These are phyloP conservation scores for Apodemia mormo DNA, from an alignment of 2,888 invertebrate genomes.

Conservation along the genomic window DNA sequence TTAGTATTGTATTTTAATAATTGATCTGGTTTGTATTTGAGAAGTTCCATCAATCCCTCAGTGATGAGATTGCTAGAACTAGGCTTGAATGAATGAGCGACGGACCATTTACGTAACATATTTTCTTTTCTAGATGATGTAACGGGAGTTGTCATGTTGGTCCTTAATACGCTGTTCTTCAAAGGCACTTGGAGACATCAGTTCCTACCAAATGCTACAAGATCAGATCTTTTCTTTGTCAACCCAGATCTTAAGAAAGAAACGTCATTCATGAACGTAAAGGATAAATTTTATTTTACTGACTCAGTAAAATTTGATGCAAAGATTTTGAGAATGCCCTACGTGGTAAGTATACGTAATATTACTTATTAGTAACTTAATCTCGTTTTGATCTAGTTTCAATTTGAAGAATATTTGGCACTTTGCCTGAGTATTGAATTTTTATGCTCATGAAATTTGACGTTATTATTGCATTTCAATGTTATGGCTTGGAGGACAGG, in stretches of 20 bases:
- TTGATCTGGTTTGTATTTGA: too few species aligned
- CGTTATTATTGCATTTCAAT: too few species aligned
- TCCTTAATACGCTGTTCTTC: slow-evolving; percentile 90
- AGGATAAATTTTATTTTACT: slow-evolving; percentile 83
- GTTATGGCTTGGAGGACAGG: too few species aligned
- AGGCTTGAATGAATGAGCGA: too few species aligned
- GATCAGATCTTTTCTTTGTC: slow-evolving; percentile 82
- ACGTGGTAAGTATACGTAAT: slow-evolving; percentile 75
- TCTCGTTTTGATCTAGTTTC: background rate
- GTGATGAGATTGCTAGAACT: too few species aligned
- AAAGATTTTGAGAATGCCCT: slow-evolving; percentile 87
- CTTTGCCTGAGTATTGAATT: too few species aligned
- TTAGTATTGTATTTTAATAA: too few species aligned
- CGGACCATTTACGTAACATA: too few species aligned
- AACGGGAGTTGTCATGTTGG: slow-evolving; percentile 83
- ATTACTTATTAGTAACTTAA: background rate
- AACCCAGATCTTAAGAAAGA: slow-evolving; percentile 65
- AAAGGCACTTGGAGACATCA: slow-evolving; percentile 89
- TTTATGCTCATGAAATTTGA: too few species aligned
- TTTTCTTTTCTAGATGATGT: slow-evolving; percentile 75
- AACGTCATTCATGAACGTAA: slow-evolving; percentile 86
- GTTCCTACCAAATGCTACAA: slow-evolving; percentile 84
- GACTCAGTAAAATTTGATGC: slow-evolving; percentile 84
- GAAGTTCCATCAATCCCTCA: too few species aligned
- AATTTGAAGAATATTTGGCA: too few species aligned